Evolutionary conservation across 1,140 invertebrate species (phyloP).

Genomic region (Trichogramma pretiosum): DNA sequence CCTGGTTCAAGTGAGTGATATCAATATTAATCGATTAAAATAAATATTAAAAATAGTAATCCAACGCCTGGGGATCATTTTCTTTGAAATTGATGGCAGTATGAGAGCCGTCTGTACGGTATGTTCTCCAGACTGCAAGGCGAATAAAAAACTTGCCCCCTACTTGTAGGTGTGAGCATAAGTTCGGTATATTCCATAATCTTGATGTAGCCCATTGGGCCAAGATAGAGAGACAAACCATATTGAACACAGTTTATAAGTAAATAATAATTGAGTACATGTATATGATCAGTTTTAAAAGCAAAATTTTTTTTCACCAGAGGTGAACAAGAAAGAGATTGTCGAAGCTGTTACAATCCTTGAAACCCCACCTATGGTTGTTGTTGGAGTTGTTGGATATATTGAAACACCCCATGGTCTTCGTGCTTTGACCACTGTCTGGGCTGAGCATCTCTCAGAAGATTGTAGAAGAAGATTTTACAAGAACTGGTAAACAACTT

Average conservation of each 20-base stretch:
- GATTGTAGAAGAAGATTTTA: slow-evolving; percentile 97
- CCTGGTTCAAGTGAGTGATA: slow-evolving; percentile 91
- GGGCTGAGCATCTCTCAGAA: slow-evolving; percentile 97
- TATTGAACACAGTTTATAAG: slow-evolving; percentile 49
- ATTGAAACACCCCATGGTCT: slow-evolving; percentile 97
- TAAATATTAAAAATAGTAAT: slow-evolving; percentile 15
- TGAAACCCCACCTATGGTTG: slow-evolving; percentile 96
- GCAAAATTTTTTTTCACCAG: slow-evolving; percentile 47
- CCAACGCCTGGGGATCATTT: no score
- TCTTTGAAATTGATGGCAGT: slow-evolving; percentile 27
- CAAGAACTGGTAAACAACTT: slow-evolving; percentile 89
- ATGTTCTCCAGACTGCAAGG: slow-evolving; percentile 29
- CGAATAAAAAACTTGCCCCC: slow-evolving; percentile 43
- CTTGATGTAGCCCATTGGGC: slow-evolving; percentile 54
- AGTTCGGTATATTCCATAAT: slow-evolving; percentile 30
- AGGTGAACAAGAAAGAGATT: slow-evolving; percentile 99
- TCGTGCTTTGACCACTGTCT: slow-evolving; percentile 88
- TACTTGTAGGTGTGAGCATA: slow-evolving; percentile 41
- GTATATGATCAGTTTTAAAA: slow-evolving; percentile 4
- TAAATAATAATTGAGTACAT: background rate
- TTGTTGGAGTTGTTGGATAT: slow-evolving; percentile 96
- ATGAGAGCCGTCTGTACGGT: slow-evolving; percentile 39
- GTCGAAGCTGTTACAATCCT: slow-evolving; percentile 98
- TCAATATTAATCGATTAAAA: slow-evolving; percentile 20
- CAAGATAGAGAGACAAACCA: slow-evolving; percentile 61